phyloP scores from a whole-genome alignment of 2,113 vertebrate genomes.

The Zapornia atra region DNA sequence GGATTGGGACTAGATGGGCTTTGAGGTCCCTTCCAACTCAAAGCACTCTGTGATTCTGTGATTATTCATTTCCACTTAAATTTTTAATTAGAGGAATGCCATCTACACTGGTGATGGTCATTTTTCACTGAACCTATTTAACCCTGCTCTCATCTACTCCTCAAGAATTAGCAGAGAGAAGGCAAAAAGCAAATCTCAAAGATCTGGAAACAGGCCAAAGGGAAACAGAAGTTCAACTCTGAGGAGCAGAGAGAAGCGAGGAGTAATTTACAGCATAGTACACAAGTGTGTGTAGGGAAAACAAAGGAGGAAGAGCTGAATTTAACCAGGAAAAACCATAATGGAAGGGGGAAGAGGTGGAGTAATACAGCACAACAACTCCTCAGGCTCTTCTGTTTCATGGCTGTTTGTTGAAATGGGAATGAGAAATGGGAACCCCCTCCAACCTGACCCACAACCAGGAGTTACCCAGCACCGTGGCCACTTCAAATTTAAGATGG shows the following conservation, averaged over 20 bases:
- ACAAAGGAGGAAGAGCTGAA: background rate
- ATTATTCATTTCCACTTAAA: background rate
- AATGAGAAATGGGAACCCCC: background rate
- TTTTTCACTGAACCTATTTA: conserved; percentile 40
- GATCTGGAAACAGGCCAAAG: background rate
- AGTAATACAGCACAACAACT: background rate
- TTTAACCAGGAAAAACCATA: background rate
- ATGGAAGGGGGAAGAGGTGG: background rate
- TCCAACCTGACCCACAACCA: background rate
- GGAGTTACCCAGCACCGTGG: background rate
- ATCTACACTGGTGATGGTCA: background rate
- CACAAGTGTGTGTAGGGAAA: accelerated
- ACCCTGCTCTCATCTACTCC: conserved; percentile 8
- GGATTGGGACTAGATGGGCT: no score
- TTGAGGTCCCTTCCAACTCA: no score
- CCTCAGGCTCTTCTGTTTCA: background rate
- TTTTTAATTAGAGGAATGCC: conserved; percentile 58
- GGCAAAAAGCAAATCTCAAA: background rate
- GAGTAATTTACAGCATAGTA: background rate
- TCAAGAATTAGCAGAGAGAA: background rate
- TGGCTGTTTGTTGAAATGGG: background rate
- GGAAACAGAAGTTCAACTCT: background rate
- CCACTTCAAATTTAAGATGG: background rate
- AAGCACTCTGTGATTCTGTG: no score
- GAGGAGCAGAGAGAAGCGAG: background rate